Evolutionary conservation across 2,113 vertebrate genomes (phyloP).

Genomic region (Aramus guarauna): DNA sequence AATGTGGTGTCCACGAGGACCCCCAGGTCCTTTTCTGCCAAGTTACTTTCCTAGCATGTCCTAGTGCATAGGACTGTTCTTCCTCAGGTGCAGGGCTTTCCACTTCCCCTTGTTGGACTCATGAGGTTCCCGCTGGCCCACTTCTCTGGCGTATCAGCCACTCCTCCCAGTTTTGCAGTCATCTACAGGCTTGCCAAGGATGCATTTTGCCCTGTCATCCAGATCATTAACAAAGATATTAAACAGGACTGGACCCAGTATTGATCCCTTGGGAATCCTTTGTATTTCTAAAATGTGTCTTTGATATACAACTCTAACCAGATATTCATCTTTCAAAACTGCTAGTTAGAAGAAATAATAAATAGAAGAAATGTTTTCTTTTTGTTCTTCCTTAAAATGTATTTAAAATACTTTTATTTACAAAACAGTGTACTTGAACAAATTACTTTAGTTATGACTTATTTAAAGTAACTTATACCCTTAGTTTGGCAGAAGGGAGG

Average conservation of each 20-base stretch:
- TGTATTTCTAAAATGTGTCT: neutral
- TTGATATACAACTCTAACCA: neutral
- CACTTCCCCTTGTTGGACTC: neutral
- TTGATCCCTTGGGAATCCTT: neutral
- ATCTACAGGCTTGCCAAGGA: neutral
- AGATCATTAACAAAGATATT: neutral
- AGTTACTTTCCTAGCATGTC: neutral
- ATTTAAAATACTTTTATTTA: neutral
- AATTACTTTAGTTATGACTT: neutral
- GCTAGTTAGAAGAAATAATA: neutral
- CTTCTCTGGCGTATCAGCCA: neutral
- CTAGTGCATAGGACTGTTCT: neutral
- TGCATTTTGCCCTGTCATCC: neutral
- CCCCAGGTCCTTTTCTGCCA: neutral
- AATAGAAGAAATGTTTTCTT: neutral
- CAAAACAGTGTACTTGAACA: neutral
- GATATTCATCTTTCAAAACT: neutral
- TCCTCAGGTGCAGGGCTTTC: neutral
- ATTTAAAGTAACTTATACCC: neutral
- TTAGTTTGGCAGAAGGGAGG: neutral
- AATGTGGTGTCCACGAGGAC: neutral
- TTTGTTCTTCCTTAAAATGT: neutral
- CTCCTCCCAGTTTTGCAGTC: neutral
- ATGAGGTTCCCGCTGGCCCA: neutral
- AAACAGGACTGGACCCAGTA: neutral